Percentiles rank a stretch among this genome's conserved stretches.
phyloP scores from a whole-genome alignment of 2,888 invertebrate genomes.

The Tachina lurida region DNA sequence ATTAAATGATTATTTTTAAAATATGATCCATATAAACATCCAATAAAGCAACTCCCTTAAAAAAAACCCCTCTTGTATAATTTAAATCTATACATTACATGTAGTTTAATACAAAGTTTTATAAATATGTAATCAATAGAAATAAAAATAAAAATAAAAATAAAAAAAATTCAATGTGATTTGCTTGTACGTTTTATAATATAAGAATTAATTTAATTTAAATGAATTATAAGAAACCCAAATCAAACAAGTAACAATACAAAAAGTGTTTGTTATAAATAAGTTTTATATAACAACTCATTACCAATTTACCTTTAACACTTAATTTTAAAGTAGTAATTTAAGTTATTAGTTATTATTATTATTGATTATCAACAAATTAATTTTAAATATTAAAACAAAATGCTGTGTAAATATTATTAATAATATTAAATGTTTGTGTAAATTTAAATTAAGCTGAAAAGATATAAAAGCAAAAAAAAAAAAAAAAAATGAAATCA shows the following conservation, averaged over 20 bases:
- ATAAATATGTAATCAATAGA: constrained; percentile 21
- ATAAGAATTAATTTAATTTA: constrained; percentile 29
- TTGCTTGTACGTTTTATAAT: constrained; percentile 58
- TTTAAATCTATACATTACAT: constrained; percentile 4
- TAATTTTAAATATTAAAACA: constrained; percentile 34
- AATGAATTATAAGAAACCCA: constrained; percentile 20
- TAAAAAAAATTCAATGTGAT: constrained; percentile 63
- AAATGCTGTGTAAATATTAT: constrained; percentile 64
- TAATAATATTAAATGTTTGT: constrained; percentile 69
- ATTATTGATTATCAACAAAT: constrained; percentile 49
- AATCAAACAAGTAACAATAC: constrained; percentile 29
- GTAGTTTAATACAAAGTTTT: constrained; percentile 18
- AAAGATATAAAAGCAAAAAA: constrained; percentile 18
- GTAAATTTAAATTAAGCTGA: constrained; percentile 56
- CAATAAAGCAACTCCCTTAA: background rate
- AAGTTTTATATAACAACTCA: constrained; percentile 32
- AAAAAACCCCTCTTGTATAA: background rate
- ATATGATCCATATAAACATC: background rate
- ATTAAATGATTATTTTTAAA: constrained; percentile 4
- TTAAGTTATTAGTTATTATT: constrained; percentile 50
- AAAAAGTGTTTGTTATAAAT: constrained; percentile 52
- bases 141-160: constrained; percentile 2
- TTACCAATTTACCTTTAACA: constrained; percentile 11
- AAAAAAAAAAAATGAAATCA: constrained; percentile 50
- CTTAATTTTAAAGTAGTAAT: constrained; percentile 26